Conservation (phyloP, 2,797 vertebrate species). For the Aratinga solstitialis region DNA sequence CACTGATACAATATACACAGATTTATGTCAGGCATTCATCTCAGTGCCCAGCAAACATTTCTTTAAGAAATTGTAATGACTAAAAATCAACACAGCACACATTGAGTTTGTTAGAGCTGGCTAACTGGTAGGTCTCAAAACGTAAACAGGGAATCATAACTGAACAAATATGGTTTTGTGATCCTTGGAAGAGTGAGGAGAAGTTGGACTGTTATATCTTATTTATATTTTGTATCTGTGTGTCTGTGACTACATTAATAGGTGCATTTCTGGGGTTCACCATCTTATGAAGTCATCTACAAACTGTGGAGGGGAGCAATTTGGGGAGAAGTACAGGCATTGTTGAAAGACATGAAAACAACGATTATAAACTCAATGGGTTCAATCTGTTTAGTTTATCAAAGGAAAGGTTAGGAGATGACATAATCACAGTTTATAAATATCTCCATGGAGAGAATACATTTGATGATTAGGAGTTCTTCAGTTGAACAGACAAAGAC, state of each 20-base stretch:
- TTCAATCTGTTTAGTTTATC: constrained; percentile 51
- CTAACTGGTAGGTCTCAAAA: constrained; percentile 18
- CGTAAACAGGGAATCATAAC: constrained; percentile 20
- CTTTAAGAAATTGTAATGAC: constrained; percentile 5
- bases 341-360: neutral
- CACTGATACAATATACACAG: neutral
- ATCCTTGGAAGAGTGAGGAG: neutral
- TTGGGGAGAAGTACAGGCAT: neutral
- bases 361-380: neutral
- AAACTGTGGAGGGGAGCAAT: neutral
- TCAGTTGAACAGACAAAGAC: constrained; percentile 38
- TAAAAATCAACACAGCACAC: constrained; percentile 28
- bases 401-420: constrained; percentile 48
- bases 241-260: neutral
- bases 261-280: neutral
- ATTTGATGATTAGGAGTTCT: constrained; percentile 17
- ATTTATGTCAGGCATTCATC: neutral
- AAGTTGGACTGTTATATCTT: neutral
- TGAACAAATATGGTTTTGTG: constrained; percentile 6
- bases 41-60: neutral
- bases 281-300: neutral
- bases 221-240: neutral
- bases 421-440: constrained; percentile 41
- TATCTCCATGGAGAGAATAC: constrained; percentile 29
- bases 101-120: constrained; percentile 38